Base-by-base conservation (phyloP, 1,140 invertebrate genomes). In the Alviniconcha marisindica region DNA sequence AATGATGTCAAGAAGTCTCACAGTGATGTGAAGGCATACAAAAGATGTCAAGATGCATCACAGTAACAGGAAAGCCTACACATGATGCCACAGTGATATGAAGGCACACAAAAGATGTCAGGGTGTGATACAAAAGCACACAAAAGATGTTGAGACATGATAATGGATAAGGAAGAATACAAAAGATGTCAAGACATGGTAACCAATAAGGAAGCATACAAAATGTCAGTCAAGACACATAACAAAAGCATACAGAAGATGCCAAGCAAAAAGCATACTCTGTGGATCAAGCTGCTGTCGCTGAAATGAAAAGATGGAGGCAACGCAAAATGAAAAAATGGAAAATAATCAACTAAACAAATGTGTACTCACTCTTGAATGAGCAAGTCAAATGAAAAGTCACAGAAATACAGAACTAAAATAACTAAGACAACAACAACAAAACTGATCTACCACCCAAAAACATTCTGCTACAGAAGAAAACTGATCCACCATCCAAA, bases 261-360 rank as follows among this genome's bases (percentile, higher is more conserved):
- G 15, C 24, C 69, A 79, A 60, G 36, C 48, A n/a, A 81, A 77
- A 54, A 66, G 74, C 83, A 79, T 84, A 84, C 83, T 81, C 33
- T 84, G 54, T 36, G 73, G 38, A 12, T 81, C 78, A 48, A 73
- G 80, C 60, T 84, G 69, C 38, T 74, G 83, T 44, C 60, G 56
- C 83, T 84, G 83, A 74, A 81, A 84, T 28, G 69, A 83, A 31
- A 78, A 63, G 28, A 18, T 10, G 31, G n/a, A 38, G 28, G 14
- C 40, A 42, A 40, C 21, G 77, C 2, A 42, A 66, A 48, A 54
- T 60, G 38, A 48, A 24, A 51, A 28, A 71, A 42, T 24, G n/a
- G 71, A 74, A 42, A 74, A 74, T 28, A 44, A 36, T 21, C 10
- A 31, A 51, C 4, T 21, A 73, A 42, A 42, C 71, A 24, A 0